phyloP scores from a whole-genome alignment of 1,140 invertebrate species.

The Ptiloglossa arizonensis region DNA sequence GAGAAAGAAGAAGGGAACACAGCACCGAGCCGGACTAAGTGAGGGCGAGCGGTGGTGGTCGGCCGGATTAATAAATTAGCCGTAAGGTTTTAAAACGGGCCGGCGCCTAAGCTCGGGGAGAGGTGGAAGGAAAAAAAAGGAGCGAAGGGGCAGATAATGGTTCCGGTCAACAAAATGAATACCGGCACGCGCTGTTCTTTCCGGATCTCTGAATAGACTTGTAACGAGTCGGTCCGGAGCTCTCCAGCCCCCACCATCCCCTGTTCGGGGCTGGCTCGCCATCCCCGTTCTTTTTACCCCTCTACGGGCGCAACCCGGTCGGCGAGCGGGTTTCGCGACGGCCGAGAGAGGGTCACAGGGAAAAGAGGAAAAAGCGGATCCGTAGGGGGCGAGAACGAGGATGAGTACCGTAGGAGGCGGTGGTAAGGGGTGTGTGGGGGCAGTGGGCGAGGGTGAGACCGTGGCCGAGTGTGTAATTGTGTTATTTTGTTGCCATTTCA shows the following conservation, averaged over 20 bases:
- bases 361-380: conserved; percentile 59
- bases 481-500: conserved; percentile 81
- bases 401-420: conserved; percentile 64
- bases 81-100: conserved; percentile 73
- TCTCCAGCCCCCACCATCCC: conserved; percentile 12
- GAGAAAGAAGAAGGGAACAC: too few species aligned
- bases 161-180: conserved; percentile 80
- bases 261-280: neutral
- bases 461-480: conserved; percentile 79
- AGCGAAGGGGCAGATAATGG: conserved; percentile 69
- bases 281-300: conserved; percentile 39
- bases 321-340: conserved; percentile 42
- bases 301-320: conserved; percentile 36
- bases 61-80: conserved; percentile 77
- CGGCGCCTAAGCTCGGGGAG: conserved; percentile 57
- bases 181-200: conserved; percentile 79
- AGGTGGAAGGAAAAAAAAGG: neutral
- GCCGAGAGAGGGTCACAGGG: conserved; percentile 54
- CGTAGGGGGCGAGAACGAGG: conserved; percentile 63
- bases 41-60: conserved; percentile 43
- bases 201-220: conserved; percentile 81
- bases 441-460: conserved; percentile 63
- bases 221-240: conserved; percentile 79
- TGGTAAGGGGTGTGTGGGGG: too few species aligned
- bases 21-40: conserved; percentile 61